These are phyloP conservation scores for Sphinx pinastri DNA, from an alignment of 2,888 invertebrate genomes.

Conservation along the genomic window DNA sequence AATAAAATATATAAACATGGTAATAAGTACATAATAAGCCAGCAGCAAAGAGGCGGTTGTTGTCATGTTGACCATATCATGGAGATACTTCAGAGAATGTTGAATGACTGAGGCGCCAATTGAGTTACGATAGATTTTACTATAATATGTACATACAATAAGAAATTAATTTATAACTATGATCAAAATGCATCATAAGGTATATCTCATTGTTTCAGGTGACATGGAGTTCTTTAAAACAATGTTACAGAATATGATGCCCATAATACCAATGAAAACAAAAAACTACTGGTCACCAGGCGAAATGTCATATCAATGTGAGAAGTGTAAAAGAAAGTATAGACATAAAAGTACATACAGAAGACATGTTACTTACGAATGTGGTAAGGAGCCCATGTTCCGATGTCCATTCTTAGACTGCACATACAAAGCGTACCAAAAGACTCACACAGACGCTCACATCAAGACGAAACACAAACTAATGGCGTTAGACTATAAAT, in stretches of 20 bases:
- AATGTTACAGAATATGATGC: slow-evolving; percentile 79
- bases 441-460: slow-evolving; percentile 80
- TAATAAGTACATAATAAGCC: no score
- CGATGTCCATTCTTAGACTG: slow-evolving; percentile 78
- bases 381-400: slow-evolving; percentile 85
- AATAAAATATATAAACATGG: no score
- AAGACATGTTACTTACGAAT: slow-evolving; percentile 88
- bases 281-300: slow-evolving; percentile 80
- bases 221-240: slow-evolving; percentile 80
- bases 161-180: neutral
- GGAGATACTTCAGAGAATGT: no score
- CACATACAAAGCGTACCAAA: slow-evolving; percentile 79
- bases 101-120: no score
- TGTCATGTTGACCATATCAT: no score
- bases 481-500: slow-evolving; percentile 84
- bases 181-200: slow-evolving; percentile 10
- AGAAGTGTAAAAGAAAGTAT: slow-evolving; percentile 89
- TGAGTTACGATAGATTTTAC: no score
- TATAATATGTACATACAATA: neutral
- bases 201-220: slow-evolving; percentile 74
- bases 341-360: slow-evolving; percentile 89
- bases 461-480: slow-evolving; percentile 80
- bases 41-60: no score
- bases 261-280: slow-evolving; percentile 78
- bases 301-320: slow-evolving; percentile 82